Evolutionary conservation across 1,140 invertebrate species (phyloP).

Genomic region (Temnothorax longispinosus): DNA sequence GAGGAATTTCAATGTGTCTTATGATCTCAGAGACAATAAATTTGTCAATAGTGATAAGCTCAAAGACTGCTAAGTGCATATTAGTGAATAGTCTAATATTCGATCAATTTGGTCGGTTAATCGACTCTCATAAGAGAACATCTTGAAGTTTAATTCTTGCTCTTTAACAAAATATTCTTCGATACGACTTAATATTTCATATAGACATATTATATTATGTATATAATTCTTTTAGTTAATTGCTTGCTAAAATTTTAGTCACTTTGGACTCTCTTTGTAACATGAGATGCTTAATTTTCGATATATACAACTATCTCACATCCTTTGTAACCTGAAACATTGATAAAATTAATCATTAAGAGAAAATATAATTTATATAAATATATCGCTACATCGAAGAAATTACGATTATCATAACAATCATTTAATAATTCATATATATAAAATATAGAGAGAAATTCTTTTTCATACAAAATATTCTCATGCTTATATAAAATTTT

Average conservation of each 20-base stretch:
- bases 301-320: background rate
- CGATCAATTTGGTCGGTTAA: background rate
- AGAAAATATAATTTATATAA: slow-evolving; percentile 11
- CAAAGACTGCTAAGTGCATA: background rate
- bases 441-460: background rate
- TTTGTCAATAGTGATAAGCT: background rate
- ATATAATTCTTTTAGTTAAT: background rate
- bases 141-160: background rate
- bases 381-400: background rate
- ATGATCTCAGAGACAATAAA: background rate
- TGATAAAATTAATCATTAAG: slow-evolving; percentile 9
- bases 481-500: background rate
- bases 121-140: background rate
- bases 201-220: background rate
- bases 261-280: background rate
- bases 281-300: background rate
- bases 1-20: background rate
- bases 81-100: slow-evolving; percentile 72
- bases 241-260: background rate
- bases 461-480: slow-evolving; percentile 3
- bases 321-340: background rate
- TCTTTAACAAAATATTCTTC: background rate
- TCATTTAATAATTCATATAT: background rate
- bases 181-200: background rate
- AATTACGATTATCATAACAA: background rate